Base-by-base conservation (phyloP, 2,797 vertebrate species). In the Chloroceryle amazona region DNA sequence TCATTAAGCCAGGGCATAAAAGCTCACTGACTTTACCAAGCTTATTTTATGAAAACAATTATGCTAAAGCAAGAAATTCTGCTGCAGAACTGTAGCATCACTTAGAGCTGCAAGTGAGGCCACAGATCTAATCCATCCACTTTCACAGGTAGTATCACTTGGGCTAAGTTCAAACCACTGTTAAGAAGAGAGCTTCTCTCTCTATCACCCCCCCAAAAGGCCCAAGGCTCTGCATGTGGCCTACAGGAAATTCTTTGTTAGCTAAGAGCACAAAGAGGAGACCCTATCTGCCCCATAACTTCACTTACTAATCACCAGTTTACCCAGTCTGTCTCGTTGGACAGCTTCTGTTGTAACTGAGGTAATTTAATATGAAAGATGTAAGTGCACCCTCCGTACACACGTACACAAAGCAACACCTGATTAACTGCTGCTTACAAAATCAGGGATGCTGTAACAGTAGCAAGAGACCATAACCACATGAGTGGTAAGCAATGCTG, bases 271-370 rank as follows among this genome's bases (percentile, higher is more conserved):
- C 19, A 51, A 62, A 91, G 60, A 91, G 0, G 0, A 82, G 65
- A 75, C 81, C 44, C 1, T 23, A n/a, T 93, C 86, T 96, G 66
- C 92, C 90, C 86, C 90, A 58, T 44, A 88, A 41, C 61, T 78
- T 62, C 63, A 11, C 70, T 72, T 42, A 39, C 22, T 60, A 54
- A 91, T 72, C 81, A 72, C 86, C 80, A 79, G 95, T 54, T 88
- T 49, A 66, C 76, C 96, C 93, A 75, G 96, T 90, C 0, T 47
- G 82, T 81, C 96, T 74, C 14, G 94, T 91, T 52, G 49, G 82
- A 46, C 94, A 86, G 80, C 90, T 86, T 88, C 80, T 86, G 93
- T 21, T 86, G 90, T 51, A 96, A 95, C 68, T 20, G 54, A 75
- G 49, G 37, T 57, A 62, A 91, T 63, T 86, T 9, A 35, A 28